Conservation (phyloP, 2,113 vertebrate genomes). For the Nanorana parkeri region DNA sequence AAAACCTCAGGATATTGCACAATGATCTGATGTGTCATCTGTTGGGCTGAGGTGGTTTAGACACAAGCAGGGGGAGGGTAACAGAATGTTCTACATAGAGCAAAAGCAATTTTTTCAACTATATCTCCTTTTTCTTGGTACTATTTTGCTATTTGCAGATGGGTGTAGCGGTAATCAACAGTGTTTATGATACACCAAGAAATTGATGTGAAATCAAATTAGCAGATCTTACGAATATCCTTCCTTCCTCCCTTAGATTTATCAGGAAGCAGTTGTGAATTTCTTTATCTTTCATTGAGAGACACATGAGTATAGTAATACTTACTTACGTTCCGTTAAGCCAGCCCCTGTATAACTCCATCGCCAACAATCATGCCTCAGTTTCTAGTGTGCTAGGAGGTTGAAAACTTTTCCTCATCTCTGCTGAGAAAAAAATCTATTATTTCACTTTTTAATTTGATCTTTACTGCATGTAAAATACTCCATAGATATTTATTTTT, state of each 20-base stretch:
- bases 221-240: slow-evolving; percentile 19
- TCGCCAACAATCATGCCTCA: too few species aligned
- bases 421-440: too few species aligned
- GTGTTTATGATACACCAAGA: background rate
- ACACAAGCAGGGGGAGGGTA: background rate
- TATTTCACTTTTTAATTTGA: too few species aligned
- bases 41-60: background rate
- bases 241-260: slow-evolving; percentile 4
- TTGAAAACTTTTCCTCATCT: too few species aligned
- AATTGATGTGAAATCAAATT: background rate
- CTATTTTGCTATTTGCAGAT: background rate
- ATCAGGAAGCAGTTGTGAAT: slow-evolving; percentile 17
- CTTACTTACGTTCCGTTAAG: too few species aligned
- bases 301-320: too few species aligned
- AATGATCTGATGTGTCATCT: slow-evolving; percentile 13
- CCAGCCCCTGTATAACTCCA: too few species aligned
- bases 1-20: slow-evolving; percentile 47
- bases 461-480: too few species aligned
- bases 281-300: too few species aligned
- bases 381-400: too few species aligned
- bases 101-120: background rate
- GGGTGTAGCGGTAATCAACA: slow-evolving; percentile 1
- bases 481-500: too few species aligned
- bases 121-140: background rate
- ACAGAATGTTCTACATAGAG: background rate